Percentiles rank a stretch among this genome's conserved stretches.
Conservation (phyloP, 53 echinoderm and acorn worm species). For the Antedon mediterranea region DNA sequence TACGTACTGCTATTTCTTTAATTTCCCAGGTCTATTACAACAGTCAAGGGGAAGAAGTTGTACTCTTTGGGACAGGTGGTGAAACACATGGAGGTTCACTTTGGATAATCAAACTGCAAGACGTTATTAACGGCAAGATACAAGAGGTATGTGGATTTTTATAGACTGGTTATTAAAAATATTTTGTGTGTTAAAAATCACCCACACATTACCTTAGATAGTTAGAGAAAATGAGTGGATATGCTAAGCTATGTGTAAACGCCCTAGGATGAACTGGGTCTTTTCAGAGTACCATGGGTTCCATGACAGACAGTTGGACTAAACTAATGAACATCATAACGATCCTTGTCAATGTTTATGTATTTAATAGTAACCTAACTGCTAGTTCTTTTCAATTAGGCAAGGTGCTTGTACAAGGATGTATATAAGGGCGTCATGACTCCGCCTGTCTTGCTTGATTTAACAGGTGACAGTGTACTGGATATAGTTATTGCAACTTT, state of each 20-base stretch:
- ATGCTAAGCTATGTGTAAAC: no score
- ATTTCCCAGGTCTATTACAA: constrained; percentile 24
- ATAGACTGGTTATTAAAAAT: no score
- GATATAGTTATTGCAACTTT: constrained; percentile 76
- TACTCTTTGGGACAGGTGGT: constrained; percentile 89
- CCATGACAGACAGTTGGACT: no score
- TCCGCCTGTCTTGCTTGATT: constrained; percentile 63
- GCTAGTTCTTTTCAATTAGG: constrained; percentile 34
- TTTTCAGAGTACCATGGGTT: no score
- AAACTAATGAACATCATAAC: no score
- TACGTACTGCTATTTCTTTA: neutral
- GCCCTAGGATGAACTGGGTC: no score
- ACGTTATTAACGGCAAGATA: constrained; percentile 31
- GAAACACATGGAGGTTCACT: constrained; percentile 71
- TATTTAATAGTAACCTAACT: no score
- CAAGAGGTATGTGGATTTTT: constrained; percentile 25
- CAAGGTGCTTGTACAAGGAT: constrained; percentile 41
- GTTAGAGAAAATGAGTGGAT: no score
- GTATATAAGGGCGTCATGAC: constrained; percentile 70
- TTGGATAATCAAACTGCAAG: constrained; percentile 40
- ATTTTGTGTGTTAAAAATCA: no score
- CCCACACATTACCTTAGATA: no score
- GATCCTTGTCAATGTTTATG: no score
- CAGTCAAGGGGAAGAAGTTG: constrained; percentile 33
- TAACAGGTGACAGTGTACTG: constrained; percentile 64